phyloP scores from a whole-genome alignment of 2,797 vertebrate genomes.

The Malurus splendens region DNA sequence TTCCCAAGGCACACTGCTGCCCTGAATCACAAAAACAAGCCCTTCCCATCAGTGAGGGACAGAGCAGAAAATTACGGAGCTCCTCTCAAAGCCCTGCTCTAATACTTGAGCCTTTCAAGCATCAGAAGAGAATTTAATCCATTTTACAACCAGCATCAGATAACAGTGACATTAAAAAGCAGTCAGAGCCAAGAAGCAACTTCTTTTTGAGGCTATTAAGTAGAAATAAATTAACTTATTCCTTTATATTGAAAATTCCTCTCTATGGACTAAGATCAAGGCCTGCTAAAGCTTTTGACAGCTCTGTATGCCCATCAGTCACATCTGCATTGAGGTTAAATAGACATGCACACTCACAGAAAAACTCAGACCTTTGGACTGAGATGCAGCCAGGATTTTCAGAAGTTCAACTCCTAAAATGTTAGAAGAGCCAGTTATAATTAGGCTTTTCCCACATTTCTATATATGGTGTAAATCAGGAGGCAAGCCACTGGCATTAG shows the following conservation, averaged over 20 bases:
- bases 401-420: not conserved
- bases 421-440: not conserved
- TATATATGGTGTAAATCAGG: not conserved
- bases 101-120: constrained; percentile 21
- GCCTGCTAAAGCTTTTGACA: not conserved
- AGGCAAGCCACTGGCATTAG: not conserved
- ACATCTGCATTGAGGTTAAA: not conserved
- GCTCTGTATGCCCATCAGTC: not conserved
- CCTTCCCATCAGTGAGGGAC: not conserved
- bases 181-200: not conserved
- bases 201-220: constrained; percentile 20
- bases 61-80: not conserved
- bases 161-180: constrained; percentile 31
- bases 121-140: constrained; percentile 33
- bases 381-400: not conserved
- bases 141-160: constrained; percentile 37
- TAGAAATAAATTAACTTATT: constrained; percentile 51
- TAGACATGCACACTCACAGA: not conserved
- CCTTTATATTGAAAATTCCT: constrained; percentile 9
- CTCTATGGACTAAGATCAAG: not conserved
- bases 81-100: not conserved
- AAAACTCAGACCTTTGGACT: not conserved
- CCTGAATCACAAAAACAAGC: not conserved
- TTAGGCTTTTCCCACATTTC: not conserved
- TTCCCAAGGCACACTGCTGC: fast-evolving